A percentile compares a stretch with the other conserved stretches of the same genome.
phyloP scores from a whole-genome alignment of 2,888 invertebrate genomes.

The Vandiemenella viatica region DNA sequence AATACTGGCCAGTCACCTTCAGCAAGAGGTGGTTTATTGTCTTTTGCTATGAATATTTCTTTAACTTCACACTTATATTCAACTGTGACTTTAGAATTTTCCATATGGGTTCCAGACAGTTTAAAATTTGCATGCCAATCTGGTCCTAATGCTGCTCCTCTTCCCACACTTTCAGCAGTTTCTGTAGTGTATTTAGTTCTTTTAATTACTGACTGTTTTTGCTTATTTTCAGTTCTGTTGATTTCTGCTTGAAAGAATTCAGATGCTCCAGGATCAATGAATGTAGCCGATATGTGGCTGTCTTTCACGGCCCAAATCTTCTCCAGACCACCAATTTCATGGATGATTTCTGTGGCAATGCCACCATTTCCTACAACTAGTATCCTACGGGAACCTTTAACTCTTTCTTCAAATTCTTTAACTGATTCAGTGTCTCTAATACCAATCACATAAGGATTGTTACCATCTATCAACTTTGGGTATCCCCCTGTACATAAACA shows the following conservation, averaged over 20 bases:
- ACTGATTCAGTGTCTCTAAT: constrained; percentile 94
- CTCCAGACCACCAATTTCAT: constrained; percentile 70
- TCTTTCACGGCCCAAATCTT: constrained; percentile 91
- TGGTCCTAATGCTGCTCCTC: constrained; percentile 88
- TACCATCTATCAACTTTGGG: constrained; percentile 57
- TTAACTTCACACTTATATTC: constrained; percentile 31
- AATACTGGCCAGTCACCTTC: constrained; percentile 46
- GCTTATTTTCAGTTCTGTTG: constrained; percentile 21
- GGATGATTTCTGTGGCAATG: constrained; percentile 91
- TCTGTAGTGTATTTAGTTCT: constrained; percentile 50
- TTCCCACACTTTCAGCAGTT: constrained; percentile 31
- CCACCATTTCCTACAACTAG: constrained; percentile 93
- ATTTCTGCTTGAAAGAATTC: constrained; percentile 64
- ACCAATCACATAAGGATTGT: constrained; percentile 56
- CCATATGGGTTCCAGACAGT: constrained; percentile 33
- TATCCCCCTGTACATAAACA: constrained; percentile 85
- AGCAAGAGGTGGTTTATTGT: constrained; percentile 22
- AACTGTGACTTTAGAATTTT: constrained; percentile 27
- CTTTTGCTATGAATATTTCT: constrained; percentile 22
- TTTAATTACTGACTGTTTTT: constrained; percentile 28
- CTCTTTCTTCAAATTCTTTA: constrained; percentile 51
- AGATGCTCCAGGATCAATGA: constrained; percentile 91
- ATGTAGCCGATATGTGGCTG: constrained; percentile 80
- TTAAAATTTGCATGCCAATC: constrained; percentile 76
- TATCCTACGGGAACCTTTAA: constrained; percentile 54